Percentiles rank a stretch among this genome's conserved stretches.
These are phyloP conservation scores for Glomeris marginata DNA, from an alignment of 2,888 invertebrate species.

Conservation along the genomic window DNA sequence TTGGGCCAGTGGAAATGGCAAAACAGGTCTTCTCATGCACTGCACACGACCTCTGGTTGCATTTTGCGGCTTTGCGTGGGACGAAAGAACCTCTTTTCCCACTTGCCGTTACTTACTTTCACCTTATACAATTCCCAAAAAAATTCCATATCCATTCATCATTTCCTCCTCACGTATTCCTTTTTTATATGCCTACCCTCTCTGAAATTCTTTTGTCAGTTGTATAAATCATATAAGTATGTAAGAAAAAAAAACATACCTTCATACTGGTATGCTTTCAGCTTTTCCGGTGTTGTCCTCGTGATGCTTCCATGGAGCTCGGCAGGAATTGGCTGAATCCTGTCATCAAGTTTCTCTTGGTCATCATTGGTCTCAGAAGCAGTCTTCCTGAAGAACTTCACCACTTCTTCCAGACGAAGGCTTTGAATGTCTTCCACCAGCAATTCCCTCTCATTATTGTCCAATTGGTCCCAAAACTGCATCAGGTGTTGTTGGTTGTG, in stretches of 20 bases:
- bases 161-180: no score
- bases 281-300: slow-evolving; percentile 43
- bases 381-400: slow-evolving; percentile 49
- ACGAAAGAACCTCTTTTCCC: no score
- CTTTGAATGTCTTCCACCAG: slow-evolving; percentile 45
- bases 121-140: no score
- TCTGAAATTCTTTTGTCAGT: no score
- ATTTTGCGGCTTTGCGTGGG: no score
- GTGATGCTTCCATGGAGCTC: slow-evolving; percentile 63
- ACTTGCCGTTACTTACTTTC: no score
- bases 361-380: slow-evolving; percentile 41
- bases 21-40: no score
- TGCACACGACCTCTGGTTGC: no score
- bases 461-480: slow-evolving; percentile 60
- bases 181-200: no score
- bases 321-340: slow-evolving; percentile 69
- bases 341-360: slow-evolving; percentile 55
- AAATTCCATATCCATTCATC: no score
- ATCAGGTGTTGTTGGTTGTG: slow-evolving; percentile 68
- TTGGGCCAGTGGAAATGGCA: no score
- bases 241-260: slow-evolving; percentile 32
- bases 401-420: slow-evolving; percentile 55
- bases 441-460: slow-evolving; percentile 42
- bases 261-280: slow-evolving; percentile 50
- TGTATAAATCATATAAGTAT: no score